Evolutionary conservation across 2,113 vertebrate species (phyloP).

Genomic region (Micronycteris hirsuta): DNA sequence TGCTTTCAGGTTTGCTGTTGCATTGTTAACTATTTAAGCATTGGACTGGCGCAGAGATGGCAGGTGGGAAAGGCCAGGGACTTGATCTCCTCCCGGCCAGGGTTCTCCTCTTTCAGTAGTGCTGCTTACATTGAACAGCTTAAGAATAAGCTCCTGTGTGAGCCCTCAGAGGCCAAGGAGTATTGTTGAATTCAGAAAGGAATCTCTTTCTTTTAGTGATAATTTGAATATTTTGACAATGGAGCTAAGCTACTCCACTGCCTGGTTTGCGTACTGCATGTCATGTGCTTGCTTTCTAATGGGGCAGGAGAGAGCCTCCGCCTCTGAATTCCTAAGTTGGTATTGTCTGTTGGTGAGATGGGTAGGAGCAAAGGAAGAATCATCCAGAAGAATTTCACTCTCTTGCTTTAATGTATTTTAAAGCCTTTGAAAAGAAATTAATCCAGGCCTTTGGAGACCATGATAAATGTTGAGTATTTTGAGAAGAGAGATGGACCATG

Average conservation of each 20-base stretch:
- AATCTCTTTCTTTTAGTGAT: slow-evolving; percentile 52
- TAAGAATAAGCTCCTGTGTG: slow-evolving; percentile 64
- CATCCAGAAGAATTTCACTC: slow-evolving; percentile 39
- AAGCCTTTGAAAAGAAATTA: slow-evolving; percentile 10
- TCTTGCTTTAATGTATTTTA: slow-evolving; percentile 31
- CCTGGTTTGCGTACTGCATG: slow-evolving; percentile 11
- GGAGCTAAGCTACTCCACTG: slow-evolving; percentile 45
- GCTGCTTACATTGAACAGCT: slow-evolving; percentile 24
- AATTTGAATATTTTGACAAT: slow-evolving; percentile 75
- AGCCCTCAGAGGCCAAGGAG: slow-evolving; percentile 40
- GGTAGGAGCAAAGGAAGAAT: background rate
- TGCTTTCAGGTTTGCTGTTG: background rate
- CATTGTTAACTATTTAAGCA: slow-evolving; percentile 20
- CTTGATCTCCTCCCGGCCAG: slow-evolving; percentile 22
- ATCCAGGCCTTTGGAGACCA: slow-evolving; percentile 14
- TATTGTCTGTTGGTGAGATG: slow-evolving; percentile 27
- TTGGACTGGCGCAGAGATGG: background rate
- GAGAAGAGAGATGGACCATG: background rate
- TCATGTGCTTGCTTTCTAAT: background rate
- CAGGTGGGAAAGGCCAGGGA: slow-evolving; percentile 54
- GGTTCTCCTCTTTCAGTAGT: slow-evolving; percentile 21
- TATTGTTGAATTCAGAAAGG: slow-evolving; percentile 68
- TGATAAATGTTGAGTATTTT: background rate
- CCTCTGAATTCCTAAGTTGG: background rate
- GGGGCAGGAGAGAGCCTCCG: background rate